Base-by-base conservation (phyloP, 2,888 invertebrate species). In the Cheilosia vernalis region DNA sequence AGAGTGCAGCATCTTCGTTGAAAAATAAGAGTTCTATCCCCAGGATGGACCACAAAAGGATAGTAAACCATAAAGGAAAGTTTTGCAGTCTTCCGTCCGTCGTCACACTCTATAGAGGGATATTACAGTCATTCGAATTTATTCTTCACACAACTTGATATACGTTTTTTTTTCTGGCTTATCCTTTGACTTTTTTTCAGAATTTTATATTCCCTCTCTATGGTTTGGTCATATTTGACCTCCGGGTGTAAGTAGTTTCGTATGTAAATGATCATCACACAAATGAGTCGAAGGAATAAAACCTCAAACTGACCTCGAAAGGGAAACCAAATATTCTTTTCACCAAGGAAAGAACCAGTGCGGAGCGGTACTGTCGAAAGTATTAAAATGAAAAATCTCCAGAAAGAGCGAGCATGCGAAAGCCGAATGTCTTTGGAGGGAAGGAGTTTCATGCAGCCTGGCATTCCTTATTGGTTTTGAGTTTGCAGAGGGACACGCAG, bases 61-160 rank as follows among this genome's bases (percentile, higher is more conserved):
- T 19, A 37, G 33, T 58, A 58, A 58, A 58, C 33, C 10, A 58
- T 58, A 37, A 37, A 58, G 19, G 15, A 40, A 58, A 58, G 33
- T 58, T 58, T 58, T 40, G 9, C 24, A 13, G 10, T 51, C 24
- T 24, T 51, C 0, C 37, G 37, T 37, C 37, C 37, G 13, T 3
- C 37, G 37, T 4, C 13, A 37, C 37, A 13, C 37, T 37, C 37
- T 37, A 13, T 37, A 13, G 37, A 4, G 37, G 4, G 13, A 13
- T 13, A 37, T 37, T 13, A 37, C 13, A 37, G 37, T 37, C 37
- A 37, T 37, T 37, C 37, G 37, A 37, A 13, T 37, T 37, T 37
- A 4, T 37, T 37, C 37, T 37, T 27, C 13, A 37, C 37, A 37
- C 33, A 33, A 33, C 10, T 33, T 37, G 13, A 37, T 37, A 13